Base-by-base conservation (phyloP, 1,140 invertebrate genomes). In the Dendrolimus punctatus region DNA sequence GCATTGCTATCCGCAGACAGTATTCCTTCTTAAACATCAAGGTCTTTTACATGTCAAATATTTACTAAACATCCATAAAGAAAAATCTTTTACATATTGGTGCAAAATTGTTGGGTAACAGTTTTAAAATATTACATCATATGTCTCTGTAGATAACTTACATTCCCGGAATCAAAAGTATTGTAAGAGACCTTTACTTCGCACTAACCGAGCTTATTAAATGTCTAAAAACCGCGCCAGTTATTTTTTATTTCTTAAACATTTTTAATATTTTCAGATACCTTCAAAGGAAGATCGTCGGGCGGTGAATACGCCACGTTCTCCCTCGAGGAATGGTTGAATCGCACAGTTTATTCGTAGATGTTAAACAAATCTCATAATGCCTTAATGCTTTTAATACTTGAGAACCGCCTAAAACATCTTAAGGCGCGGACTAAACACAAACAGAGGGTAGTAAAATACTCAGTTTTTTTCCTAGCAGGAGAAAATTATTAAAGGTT, bases 271-370 rank as follows among this genome's bases (percentile, higher is more conserved):
- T 92, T 87, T 90, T 47, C 88, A 96, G 95, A 95, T 84, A 91
- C 92, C 58, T 96, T 96, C 81, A 90, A 92, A 71, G 91, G 92
- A 69, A 90, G 91, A 70, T 93, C 95, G 75, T 88, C 91, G 4
- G 88, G 91, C 61, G 92, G 91, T 8, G 91, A 94, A 60, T 89
- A 87, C 47, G 95, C 94, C 8, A 93, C 92, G 6, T 96, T 97
- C 80, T 91, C 92, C 5, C 80, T 96, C 73, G 94, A 96, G 72
- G 95, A 97, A 82, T 96, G 94, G 94, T 89, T 96, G 56, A 93
- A 95, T 88, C 94, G 92, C 76, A 96, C 94, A 63, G 89, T 96
- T 49, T 95, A 95, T 79, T 92, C 92, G 60, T 93, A 92, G 65
- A 67, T 60, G 55, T 53, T 53, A 44, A 47, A 55, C 40, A 59